Evolutionary conservation across 2,888 invertebrate genomes (phyloP).

Genomic region (Latrodectus elegans): DNA sequence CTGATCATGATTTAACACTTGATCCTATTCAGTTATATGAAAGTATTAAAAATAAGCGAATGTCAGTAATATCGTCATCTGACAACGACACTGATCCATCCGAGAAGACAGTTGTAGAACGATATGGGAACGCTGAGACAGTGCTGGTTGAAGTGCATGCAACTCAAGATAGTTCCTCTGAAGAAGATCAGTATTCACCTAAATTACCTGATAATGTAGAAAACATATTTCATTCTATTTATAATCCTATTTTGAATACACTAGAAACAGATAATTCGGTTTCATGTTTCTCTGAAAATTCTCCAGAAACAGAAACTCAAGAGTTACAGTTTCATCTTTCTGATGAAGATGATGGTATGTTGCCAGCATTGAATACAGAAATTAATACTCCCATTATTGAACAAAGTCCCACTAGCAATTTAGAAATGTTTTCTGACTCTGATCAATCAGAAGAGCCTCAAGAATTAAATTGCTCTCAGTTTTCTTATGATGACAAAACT

Average conservation of each 20-base stretch:
- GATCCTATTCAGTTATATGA: slow-evolving; percentile 58
- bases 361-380: slow-evolving; percentile 20
- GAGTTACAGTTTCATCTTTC: slow-evolving; percentile 24
- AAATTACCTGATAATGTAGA: neutral
- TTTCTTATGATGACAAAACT: neutral
- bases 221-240: neutral
- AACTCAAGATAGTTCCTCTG: slow-evolving; percentile 70
- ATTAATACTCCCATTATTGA: neutral
- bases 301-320: slow-evolving; percentile 20
- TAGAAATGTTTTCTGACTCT: neutral
- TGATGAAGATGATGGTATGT: slow-evolving; percentile 21
- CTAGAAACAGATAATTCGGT: neutral
- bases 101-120: slow-evolving; percentile 69
- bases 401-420: neutral
- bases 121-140: slow-evolving; percentile 71
- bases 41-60: slow-evolving; percentile 45
- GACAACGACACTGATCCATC: slow-evolving; percentile 41
- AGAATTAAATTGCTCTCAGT: no score
- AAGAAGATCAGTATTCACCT: slow-evolving; percentile 61
- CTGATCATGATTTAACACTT: slow-evolving; percentile 40
- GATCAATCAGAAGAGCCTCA: neutral
- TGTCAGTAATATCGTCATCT: slow-evolving; percentile 39
- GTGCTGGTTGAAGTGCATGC: slow-evolving; percentile 72
- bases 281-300: neutral
- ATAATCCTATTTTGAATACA: neutral